Conservation (phyloP, 2,888 invertebrate genomes). For the Drosophila diplacantha region DNA sequence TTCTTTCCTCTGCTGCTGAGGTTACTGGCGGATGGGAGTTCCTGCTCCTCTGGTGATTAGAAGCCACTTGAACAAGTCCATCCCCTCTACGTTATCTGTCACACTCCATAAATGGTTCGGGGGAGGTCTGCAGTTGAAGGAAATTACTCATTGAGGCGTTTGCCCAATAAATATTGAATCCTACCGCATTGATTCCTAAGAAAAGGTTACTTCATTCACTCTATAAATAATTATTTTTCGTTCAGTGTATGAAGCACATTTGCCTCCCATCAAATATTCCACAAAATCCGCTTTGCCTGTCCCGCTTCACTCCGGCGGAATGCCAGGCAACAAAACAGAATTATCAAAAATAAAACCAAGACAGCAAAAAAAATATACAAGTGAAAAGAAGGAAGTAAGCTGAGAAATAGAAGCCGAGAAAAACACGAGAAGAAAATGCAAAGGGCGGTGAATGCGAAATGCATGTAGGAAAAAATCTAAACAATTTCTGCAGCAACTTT, state of each 20-base stretch:
- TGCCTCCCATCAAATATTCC: constrained; percentile 59
- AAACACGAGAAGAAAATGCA: constrained; percentile 5
- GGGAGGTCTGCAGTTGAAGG: constrained; percentile 1
- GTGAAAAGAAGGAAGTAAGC: constrained; percentile 5
- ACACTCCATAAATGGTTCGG: constrained; percentile 2
- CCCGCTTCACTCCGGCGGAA: constrained; percentile 41
- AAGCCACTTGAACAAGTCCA: constrained; percentile 31
- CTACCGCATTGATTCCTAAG: neutral
- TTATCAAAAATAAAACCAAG: constrained; percentile 57
- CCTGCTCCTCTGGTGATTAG: constrained; percentile 26
- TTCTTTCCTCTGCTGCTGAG: constrained; percentile 8
- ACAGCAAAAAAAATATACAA: constrained; percentile 1
- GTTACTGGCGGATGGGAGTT: constrained; percentile 9
- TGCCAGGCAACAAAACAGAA: constrained; percentile 54
- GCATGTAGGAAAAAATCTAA: constrained; percentile 52
- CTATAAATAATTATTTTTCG: neutral
- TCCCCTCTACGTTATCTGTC: constrained; percentile 3
- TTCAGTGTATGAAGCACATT: constrained; percentile 42
- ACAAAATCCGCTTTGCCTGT: constrained; percentile 51
- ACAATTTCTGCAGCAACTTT: constrained; percentile 58
- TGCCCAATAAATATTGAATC: neutral
- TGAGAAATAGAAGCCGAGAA: constrained; percentile 18
- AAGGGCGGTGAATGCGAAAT: constrained; percentile 41
- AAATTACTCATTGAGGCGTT: neutral
- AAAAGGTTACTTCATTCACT: neutral